Conservation (phyloP, 2,888 invertebrate species). For the Amphipoea oculea region DNA sequence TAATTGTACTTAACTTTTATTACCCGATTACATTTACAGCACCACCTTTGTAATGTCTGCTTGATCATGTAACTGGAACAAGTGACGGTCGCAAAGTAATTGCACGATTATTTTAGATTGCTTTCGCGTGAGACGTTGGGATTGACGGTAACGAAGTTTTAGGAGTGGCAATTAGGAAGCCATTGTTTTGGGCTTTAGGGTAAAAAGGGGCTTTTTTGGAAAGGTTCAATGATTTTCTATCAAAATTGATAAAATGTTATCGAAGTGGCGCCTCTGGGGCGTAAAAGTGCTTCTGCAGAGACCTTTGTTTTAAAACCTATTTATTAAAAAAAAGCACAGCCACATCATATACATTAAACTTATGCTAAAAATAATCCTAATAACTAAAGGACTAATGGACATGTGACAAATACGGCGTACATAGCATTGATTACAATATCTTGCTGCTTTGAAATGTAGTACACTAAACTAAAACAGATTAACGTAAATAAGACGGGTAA, state of each 20-base stretch:
- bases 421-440: too few species aligned
- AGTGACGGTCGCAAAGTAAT: constrained; percentile 47
- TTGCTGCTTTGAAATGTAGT: too few species aligned
- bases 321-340: neutral
- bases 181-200: constrained; percentile 26
- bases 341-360: neutral
- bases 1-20: neutral
- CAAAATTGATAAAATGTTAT: neutral
- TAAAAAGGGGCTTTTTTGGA: neutral
- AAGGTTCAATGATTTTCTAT: constrained; percentile 7
- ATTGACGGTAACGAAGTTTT: constrained; percentile 38
- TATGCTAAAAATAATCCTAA: neutral
- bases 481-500: too few species aligned
- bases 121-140: constrained; percentile 33
- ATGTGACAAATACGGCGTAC: too few species aligned
- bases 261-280: neutral
- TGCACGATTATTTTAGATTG: constrained; percentile 57
- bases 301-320: neutral
- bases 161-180: constrained; percentile 44
- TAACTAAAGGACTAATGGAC: too few species aligned
- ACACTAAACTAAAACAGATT: too few species aligned
- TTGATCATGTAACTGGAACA: constrained; percentile 20
- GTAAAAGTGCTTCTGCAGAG: neutral
- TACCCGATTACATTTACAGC: neutral
- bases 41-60: neutral